Base-by-base conservation (phyloP, 1,140 invertebrate species). In the Chironomus striatipennis region DNA sequence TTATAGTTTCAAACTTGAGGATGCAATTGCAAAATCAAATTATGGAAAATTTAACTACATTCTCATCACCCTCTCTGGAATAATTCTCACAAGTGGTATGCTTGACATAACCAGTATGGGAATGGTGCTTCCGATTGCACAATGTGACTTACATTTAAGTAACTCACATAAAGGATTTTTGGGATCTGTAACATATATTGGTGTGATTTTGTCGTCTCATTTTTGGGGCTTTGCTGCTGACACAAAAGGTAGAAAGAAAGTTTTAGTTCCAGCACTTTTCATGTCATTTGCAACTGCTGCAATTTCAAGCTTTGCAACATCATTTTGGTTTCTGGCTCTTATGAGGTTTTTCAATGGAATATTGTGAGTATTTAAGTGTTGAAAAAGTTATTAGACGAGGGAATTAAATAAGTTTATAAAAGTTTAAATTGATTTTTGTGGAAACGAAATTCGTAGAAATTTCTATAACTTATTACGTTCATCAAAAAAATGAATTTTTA, bases 321-420 rank as follows among this genome's bases (percentile, higher is more conserved):
- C 78, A 7, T 84, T 83, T 75, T 85, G 84, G 81, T 76, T 86
- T 1, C 86, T 88, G 77, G 80, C 87, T 5, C 47, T 86, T 2
- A 78, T 85, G 12, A 78, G 87, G 76, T 85, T 86, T 73, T 77
- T 87, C 21, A 87, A 86, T 79, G 87, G 87, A 73, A 83, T 87
- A 57, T 85, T 86, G 87, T 88, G 81, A 84, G 83, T 83, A 42
- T 42, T n/a, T 74, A 5, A 34, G 24, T 2, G 24, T 34, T 34
- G 24, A 34, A 5, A 5, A 34, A 34, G 24, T n/a, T n/a, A n/a
- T n/a, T n/a, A n/a, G n/a, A n/a, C n/a, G n/a, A n/a, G n/a, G n/a
- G n/a, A n/a, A n/a, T n/a, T n/a, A n/a, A n/a, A n/a, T n/a, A n/a
- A n/a, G n/a, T n/a, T n/a, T n/a, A n/a, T n/a, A n/a, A n/a, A n/a